A percentile compares a stretch with the other conserved stretches of the same genome.
Conservation (phyloP, 2,113 vertebrate species). For the Cebidichthys violaceus region DNA sequence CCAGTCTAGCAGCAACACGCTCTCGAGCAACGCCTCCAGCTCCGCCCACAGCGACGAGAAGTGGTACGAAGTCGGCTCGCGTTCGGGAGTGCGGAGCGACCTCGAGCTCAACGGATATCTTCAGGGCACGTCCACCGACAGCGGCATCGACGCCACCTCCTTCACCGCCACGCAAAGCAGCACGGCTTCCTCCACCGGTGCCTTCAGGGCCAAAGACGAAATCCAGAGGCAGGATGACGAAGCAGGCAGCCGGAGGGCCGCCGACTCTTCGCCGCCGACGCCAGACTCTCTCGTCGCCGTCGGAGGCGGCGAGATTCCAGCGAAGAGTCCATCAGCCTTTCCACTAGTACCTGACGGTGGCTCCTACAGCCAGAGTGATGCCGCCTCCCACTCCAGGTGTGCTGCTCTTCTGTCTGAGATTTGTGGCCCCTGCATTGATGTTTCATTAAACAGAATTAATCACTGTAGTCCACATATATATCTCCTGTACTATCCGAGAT, state of each 20-base stretch:
- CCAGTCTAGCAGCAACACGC: slow-evolving; percentile 97
- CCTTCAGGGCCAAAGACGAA: slow-evolving; percentile 85
- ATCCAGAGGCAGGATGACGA: slow-evolving; percentile 90
- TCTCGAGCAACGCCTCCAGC: slow-evolving; percentile 94
- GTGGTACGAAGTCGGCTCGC: slow-evolving; percentile 90
- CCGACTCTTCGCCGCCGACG: slow-evolving; percentile 79
- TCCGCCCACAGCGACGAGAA: slow-evolving; percentile 96
- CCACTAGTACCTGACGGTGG: slow-evolving; percentile 86
- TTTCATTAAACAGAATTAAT: slow-evolving; percentile 62
- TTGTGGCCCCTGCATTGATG: slow-evolving; percentile 32
- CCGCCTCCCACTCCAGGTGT: slow-evolving; percentile 90
- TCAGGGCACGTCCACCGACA: slow-evolving; percentile 92
- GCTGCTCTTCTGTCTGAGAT: slow-evolving; percentile 39
- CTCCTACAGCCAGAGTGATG: slow-evolving; percentile 88
- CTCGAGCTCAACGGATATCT: slow-evolving; percentile 91
- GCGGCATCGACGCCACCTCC: slow-evolving; percentile 95
- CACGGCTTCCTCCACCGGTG: slow-evolving; percentile 82
- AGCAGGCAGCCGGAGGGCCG: slow-evolving; percentile 82
- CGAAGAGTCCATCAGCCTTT: slow-evolving; percentile 85
- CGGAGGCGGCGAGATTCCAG: slow-evolving; percentile 83
- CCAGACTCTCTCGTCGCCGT: slow-evolving; percentile 82
- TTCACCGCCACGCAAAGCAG: slow-evolving; percentile 91
- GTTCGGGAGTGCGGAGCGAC: slow-evolving; percentile 87
- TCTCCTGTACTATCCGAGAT: slow-evolving; percentile 43
- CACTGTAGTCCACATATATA: slow-evolving; percentile 63